phyloP scores from a whole-genome alignment of 1,140 invertebrate species.

The Mizuhopecten yessoensis region DNA sequence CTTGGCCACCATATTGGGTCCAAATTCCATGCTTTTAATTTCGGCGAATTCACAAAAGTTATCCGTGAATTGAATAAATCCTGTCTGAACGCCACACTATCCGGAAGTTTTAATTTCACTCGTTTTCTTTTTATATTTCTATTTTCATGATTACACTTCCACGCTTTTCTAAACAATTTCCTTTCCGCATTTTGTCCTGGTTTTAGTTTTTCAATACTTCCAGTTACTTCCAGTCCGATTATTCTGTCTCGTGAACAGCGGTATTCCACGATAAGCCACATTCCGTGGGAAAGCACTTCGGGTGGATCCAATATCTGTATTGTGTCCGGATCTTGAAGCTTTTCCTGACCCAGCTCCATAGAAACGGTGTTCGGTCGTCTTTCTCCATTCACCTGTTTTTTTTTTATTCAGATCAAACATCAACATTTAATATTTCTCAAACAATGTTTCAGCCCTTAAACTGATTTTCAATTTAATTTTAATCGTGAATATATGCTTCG shows the following conservation, averaged over 20 bases:
- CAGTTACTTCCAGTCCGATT: background rate
- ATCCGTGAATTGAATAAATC: background rate
- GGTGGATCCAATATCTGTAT: conserved; percentile 9
- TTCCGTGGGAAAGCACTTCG: background rate
- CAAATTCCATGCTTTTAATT: conserved; percentile 47
- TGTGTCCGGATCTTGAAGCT: background rate
- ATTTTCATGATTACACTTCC: conserved; percentile 3
- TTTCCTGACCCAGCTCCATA: background rate
- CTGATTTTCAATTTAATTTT: no score
- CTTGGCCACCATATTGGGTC: background rate
- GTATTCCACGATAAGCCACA: background rate
- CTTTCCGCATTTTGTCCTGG: background rate
- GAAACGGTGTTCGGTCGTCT: background rate
- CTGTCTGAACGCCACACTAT: background rate
- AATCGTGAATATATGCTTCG: no score
- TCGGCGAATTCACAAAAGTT: background rate
- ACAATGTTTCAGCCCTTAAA: no score
- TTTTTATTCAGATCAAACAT: no score
- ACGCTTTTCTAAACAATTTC: background rate
- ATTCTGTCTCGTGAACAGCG: background rate
- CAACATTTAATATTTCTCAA: no score
- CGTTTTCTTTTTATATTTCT: background rate
- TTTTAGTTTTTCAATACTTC: background rate
- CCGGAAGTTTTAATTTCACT: background rate
- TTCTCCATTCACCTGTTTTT: background rate